Evolutionary conservation across 2,113 vertebrate genomes (phyloP).

Genomic region (Odontesthes bonariensis): DNA sequence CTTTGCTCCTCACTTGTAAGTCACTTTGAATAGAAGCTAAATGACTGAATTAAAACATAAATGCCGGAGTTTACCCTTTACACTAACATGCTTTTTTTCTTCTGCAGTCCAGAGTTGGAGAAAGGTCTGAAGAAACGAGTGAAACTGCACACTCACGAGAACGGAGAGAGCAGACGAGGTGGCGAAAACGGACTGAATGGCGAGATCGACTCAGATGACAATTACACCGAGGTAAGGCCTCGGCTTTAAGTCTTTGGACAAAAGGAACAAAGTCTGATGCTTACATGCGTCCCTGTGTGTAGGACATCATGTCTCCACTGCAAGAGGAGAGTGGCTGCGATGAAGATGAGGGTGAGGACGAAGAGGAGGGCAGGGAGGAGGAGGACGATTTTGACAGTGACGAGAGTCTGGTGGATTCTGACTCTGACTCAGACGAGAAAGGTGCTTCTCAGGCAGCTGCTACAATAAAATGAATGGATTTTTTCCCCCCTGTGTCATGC

Average conservation of each 20-base stretch:
- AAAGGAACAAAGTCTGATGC: conserved; percentile 5
- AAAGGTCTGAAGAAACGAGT: conserved; percentile 90
- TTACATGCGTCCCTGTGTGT: conserved; percentile 8
- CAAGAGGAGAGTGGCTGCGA: conserved; percentile 97
- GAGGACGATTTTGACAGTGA: conserved; percentile 91
- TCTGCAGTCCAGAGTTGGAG: conserved; percentile 89
- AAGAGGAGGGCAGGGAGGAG: conserved; percentile 86
- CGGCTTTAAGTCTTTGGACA: not conserved
- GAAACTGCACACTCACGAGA: conserved; percentile 88
- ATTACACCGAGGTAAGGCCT: conserved; percentile 83
- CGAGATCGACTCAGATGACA: conserved; percentile 87
- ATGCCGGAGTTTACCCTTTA: too few species aligned
- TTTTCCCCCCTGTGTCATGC: not conserved
- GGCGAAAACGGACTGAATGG: conserved; percentile 83
- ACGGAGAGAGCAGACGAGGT: conserved; percentile 85
- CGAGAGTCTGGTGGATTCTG: conserved; percentile 94
- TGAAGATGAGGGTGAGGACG: conserved; percentile 91
- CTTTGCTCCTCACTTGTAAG: too few species aligned
- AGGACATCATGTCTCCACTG: conserved; percentile 82
- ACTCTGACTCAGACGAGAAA: conserved; percentile 95
- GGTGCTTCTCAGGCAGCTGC: conserved; percentile 75
- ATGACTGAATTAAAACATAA: too few species aligned
- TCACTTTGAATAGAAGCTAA: too few species aligned
- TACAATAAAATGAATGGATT: not conserved
- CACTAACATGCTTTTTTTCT: not conserved